Conservation (phyloP, 2,113 vertebrate genomes). For the Taurulus bubalis region DNA sequence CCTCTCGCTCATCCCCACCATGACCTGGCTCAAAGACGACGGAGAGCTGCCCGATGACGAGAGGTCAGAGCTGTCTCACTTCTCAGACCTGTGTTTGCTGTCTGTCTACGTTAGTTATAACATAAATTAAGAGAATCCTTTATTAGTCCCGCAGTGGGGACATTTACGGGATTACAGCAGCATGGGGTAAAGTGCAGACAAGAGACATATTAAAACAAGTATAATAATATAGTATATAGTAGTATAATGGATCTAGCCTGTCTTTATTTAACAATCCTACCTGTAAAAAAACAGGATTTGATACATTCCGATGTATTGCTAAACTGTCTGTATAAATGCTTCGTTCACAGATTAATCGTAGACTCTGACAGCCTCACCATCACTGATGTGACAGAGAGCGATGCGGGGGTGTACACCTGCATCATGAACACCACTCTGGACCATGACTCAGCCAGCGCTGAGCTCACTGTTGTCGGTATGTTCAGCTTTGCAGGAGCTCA, state of each 20-base stretch:
- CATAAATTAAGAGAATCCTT: no score
- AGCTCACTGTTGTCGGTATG: conserved; percentile 95
- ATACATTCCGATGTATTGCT: not conserved
- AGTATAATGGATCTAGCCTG: not conserved
- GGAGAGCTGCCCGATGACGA: conserved; percentile 89
- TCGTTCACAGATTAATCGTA: conserved; percentile 85
- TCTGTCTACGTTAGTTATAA: not conserved
- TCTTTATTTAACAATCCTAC: not conserved
- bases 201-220: no score
- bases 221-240: no score
- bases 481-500: conserved; percentile 23
- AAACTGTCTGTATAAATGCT: not conserved
- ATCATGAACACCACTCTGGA: conserved; percentile 94
- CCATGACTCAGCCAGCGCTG: conserved; percentile 91
- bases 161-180: no score
- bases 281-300: not conserved
- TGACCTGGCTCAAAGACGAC: conserved; percentile 91
- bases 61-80: conserved; percentile 80
- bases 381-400: conserved; percentile 87
- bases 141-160: no score
- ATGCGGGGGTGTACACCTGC: conserved; percentile 93
- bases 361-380: conserved; percentile 90
- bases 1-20: conserved; percentile 84
- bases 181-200: no score
- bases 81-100: not conserved